Evolutionary conservation across 2,113 vertebrate genomes (phyloP).

Genomic region (Ranitomeya imitator): DNA sequence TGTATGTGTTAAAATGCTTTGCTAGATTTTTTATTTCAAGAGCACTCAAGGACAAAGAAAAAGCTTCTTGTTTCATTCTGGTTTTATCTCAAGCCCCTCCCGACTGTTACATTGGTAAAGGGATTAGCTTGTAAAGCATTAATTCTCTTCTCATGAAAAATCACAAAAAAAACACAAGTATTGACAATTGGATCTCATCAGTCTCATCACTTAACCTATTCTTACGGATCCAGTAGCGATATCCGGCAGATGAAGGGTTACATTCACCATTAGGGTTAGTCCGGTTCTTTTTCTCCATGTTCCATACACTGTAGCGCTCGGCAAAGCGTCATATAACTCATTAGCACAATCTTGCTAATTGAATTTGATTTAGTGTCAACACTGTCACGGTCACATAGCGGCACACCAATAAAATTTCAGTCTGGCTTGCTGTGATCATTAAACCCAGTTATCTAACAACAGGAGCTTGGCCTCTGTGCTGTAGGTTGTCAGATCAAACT

Average conservation of each 20-base stretch:
- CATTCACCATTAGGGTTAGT: not conserved
- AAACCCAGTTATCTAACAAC: constrained; percentile 67
- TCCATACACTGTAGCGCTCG: constrained; percentile 60
- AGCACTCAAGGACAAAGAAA: constrained; percentile 70
- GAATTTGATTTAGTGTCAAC: constrained; percentile 79
- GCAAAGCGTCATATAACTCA: constrained; percentile 67
- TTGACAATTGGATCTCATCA: constrained; percentile 45
- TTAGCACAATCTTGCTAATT: constrained; percentile 75
- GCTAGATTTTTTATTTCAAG: constrained; percentile 59
- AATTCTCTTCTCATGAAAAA: constrained; percentile 65
- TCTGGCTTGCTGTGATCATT: constrained; percentile 67
- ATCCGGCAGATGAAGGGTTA: not conserved
- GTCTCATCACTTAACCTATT: constrained; percentile 21
- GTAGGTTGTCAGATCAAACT: constrained; percentile 65
- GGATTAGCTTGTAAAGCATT: constrained; percentile 66
- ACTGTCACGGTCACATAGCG: constrained; percentile 68
- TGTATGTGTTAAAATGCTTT: constrained; percentile 29
- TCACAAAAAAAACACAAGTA: constrained; percentile 23
- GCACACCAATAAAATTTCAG: constrained; percentile 67
- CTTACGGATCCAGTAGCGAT: not conserved
- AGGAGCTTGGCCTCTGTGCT: constrained; percentile 65
- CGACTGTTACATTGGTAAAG: constrained; percentile 61
- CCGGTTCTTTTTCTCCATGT: constrained; percentile 62
- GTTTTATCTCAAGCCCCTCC: constrained; percentile 48
- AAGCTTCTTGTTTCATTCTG: constrained; percentile 57